Evolutionary conservation across 2,797 vertebrate genomes (phyloP).

Genomic region (Crocidura indochinensis): DNA sequence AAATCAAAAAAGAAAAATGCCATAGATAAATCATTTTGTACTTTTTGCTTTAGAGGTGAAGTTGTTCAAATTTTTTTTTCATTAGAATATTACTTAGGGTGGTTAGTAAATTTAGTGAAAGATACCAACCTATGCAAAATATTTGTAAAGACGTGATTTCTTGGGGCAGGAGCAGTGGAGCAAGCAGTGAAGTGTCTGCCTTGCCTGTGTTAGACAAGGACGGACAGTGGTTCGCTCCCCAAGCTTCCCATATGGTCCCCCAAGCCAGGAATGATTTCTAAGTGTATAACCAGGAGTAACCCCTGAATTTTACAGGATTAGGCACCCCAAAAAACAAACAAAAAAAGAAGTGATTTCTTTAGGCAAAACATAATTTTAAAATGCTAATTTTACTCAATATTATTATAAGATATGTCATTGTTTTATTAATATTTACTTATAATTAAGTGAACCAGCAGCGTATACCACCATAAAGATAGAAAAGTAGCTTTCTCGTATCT

Average conservation of each 20-base stretch:
- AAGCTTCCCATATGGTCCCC: no score
- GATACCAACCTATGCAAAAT: not conserved
- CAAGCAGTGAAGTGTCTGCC: no score
- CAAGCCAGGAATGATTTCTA: no score
- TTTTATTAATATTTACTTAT: slow-evolving; percentile 67
- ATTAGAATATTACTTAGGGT: slow-evolving; percentile 1
- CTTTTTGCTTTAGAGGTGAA: slow-evolving; percentile 10
- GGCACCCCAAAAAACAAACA: no score
- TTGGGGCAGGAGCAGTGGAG: not conserved
- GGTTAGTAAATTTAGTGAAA: slow-evolving; percentile 59
- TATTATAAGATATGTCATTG: slow-evolving; percentile 62
- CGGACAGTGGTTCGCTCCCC: no score
- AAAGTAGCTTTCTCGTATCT: slow-evolving; percentile 48
- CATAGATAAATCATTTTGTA: not conserved
- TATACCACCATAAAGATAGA: slow-evolving; percentile 35
- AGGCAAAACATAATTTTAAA: slow-evolving; percentile 56
- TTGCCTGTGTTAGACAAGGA: no score
- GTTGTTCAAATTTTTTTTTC: not conserved
- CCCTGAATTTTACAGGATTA: no score
- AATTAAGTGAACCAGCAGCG: not conserved
- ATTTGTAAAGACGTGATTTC: slow-evolving; percentile 25
- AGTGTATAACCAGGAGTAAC: no score
- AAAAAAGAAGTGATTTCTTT: slow-evolving; percentile 46
- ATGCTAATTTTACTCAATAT: slow-evolving; percentile 60
- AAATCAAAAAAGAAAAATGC: slow-evolving; percentile 27